Evolutionary conservation across 1,140 invertebrate species (phyloP), one percentile per base, ranked within the genome.

Genomic region (Aphidius ervi): DNA sequence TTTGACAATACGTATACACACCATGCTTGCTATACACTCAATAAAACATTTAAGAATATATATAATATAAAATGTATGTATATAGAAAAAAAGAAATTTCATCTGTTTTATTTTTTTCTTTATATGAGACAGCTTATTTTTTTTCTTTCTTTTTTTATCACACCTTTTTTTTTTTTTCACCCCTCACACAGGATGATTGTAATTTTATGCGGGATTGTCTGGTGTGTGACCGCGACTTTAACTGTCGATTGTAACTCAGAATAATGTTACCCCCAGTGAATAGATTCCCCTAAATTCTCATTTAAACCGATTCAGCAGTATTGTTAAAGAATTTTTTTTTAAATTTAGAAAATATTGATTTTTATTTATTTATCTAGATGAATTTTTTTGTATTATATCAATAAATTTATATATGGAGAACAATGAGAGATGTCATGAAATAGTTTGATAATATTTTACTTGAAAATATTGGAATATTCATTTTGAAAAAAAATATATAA

Each of bases 201-300:
- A 49, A 56, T 62, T 62, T 58, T 39, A 58, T 23, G 37, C 42
- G n/a, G 43, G 45, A 58, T 16, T 16, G 41, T 20, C 23, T 56
- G 47, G 43, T 58, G 23, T 31, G 46, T 41, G 43, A 41, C 42
- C 56, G 50, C 47, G 37, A 58, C 40, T 54, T 54, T 42, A 54
- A 54, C 52, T 54, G 52, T 40, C 52, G 39, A 54, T 54, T 54
- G 40, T 54, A 54, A 54, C 52, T 40, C 52, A 54, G 39, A 54
- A 54, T 54, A 54, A 54, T 54, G 9, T 20, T 20, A 37, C 52
- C 52, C 49, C 52, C 39, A 41, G 52, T 54, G 39, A 41, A 54
- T 54, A 42, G 39, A 54, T 54, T 39, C 42, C 52, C 52, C 52
- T 54, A 54, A 54, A 54, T 54, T 40, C 39, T 54, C 9, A 54